Base-by-base conservation (phyloP, 2,113 vertebrate genomes). In the Pelecanoides urinatrix region DNA sequence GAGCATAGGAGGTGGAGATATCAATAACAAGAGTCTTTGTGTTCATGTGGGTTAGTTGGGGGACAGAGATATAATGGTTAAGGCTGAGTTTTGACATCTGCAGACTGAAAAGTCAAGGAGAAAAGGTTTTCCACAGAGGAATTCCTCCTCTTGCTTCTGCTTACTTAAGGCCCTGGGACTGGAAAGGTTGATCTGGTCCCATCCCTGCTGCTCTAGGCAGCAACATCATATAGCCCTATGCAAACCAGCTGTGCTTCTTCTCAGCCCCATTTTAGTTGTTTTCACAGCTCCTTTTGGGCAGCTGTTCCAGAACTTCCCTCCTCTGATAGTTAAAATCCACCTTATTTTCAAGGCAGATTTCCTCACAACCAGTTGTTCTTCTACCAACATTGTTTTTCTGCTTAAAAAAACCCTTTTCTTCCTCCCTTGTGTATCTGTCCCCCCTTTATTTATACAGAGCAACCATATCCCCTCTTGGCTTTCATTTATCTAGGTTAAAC, bases 401-500 rank as follows among this genome's bases (percentile, higher is more conserved):
- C 44, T 92, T 80, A 85, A 82, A 85, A 85, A 80, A 22, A 4
- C 11, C 42, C 47, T 90, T 92, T 84, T 32, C 26, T 76, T 88
- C 55, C 42, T 90, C 45, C 55, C 42, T 86, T 90, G 81, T 86
- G n/a, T 82, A 73, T 80, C 50, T 90, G 38, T 88, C 67, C 68
- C 88, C 59, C 32, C 85, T 92, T 73, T 90, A 70, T 93, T 96
- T 96, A 92, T 83, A 86, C 71, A 67, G 55, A 76, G 29, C 22
- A 94, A 34, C 95, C 92, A 86, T 96, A 92, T 94, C 63, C 78
- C 75, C 59, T 95, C 67, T 92, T 92, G 63, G 50, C 50, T 93
- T 92, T 95, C 75, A 88, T 93, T 94, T 96, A 80, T 96, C 75
- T 96, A 71, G 71, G 71, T 94, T 96, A 95, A 96, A 90, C 82